Evolutionary conservation across 2,888 invertebrate species (phyloP), one percentile per base, ranked within the genome.

Genomic region (Mythimna pallens): DNA sequence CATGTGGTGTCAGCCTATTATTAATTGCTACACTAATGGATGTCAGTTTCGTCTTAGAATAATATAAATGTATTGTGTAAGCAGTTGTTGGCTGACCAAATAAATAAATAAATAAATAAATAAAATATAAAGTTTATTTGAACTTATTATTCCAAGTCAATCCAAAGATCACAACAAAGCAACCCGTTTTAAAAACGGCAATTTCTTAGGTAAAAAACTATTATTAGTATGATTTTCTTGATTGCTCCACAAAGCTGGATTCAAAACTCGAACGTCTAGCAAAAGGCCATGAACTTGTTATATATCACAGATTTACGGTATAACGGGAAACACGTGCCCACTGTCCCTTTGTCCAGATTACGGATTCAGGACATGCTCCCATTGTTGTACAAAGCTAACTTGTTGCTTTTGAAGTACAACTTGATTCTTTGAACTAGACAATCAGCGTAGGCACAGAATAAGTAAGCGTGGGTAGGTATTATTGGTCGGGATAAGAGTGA

Each of bases 331-430:
- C 61, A 64, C 73, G 76, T 80, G 86, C 47, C 47, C n/a, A 22
- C 36, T 30, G 58, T 83, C 66, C 52, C 71, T 78, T 79, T 70
- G 69, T 73, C 43, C 12, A 20, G 22, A 54, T 76, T 85, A 73
- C 61, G 64, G 50, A 85, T 85, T 85, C 85, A 69, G 65, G n/a
- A 57, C 76, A 66, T 54, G 43, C n/a, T 20, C 50, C 71, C 63
- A 86, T 86, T 86, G 84, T 82, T 74, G 66, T 62, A 70, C 78
- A 86, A 81, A 86, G 79, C 63, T 73, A 55, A 84, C 76, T 76
- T 84, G 84, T 82, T 84, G 74, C 81, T 83, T 70, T 68, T 55
- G 69, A 78, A 73, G 73, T 65, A 55, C 54, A 50, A 67, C 47
- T 74, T 73, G 36, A 61, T 84, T 80, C 74, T 65, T n/a, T 22